Evolutionary conservation across 2,797 vertebrate species (phyloP), one percentile per base, ranked within the genome.

Genomic region (Pseudochromis fuscus): DNA sequence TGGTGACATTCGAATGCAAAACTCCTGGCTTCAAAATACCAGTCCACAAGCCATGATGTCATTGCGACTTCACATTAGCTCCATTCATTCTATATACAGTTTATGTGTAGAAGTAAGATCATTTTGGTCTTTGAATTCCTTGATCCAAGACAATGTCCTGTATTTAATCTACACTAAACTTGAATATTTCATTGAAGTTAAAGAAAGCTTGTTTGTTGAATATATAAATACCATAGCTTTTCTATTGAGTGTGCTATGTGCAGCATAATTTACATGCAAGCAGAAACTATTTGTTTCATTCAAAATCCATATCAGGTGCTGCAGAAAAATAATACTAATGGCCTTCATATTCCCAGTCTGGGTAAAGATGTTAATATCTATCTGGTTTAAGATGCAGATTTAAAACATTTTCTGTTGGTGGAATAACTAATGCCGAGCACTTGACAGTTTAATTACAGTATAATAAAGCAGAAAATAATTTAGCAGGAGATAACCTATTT

Each of bases 401-500:
- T 13, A 37, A 52, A 61, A 19, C 12, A 35, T 49, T 50, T 40
- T 18, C 23, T 27, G 3, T 27, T 5, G 35, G 44, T 52, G 65
- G 19, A 44, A 58, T 23, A 38, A 52, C 27, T 38, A 28, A 16
- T 5, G n/a, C 38, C 23, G 30, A 28, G 21, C 24, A 5, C 42
- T 19, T 45, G 19, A 67, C 31, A 55, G 38, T 50, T 62, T 37
- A 69, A 69, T 76, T 75, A 68, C 45, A 45, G 21, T 50, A 40
- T 75, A 35, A 55, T 51, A 23, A 49, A 46, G 48, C 24, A 27
- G 24, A 61, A 62, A 75, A 75, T 57, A 57, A 53, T 64, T 76
- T 68, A 61, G 68, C 33, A 38, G 11, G 52, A 62, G 49, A 48
- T 42, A 67, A 85, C 56, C 59, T 81, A 67, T 85, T 86, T 67